phyloP scores from a whole-genome alignment of 2,797 vertebrate species.

The Erpetoichthys calabaricus region DNA sequence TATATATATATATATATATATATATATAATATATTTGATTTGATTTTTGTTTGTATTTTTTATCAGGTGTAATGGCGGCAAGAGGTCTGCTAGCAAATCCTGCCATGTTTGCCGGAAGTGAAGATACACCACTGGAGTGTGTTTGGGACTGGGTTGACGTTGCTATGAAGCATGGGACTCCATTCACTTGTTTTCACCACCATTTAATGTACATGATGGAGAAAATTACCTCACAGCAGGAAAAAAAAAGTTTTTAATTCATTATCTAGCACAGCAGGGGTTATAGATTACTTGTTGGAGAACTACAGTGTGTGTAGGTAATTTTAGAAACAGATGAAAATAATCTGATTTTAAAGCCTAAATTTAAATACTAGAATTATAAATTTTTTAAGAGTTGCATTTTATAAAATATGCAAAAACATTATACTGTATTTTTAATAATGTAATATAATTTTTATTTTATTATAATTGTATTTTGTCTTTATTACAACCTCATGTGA shows the following conservation, averaged over 20 bases:
- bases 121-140: conserved; percentile 79
- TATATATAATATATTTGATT: conserved; percentile 1
- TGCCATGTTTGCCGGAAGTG: conserved; percentile 85
- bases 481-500: too few species aligned
- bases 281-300: conserved; percentile 77
- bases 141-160: conserved; percentile 92
- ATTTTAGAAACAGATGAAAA: background rate
- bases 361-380: too few species aligned
- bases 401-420: too few species aligned
- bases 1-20: background rate
- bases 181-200: conserved; percentile 88
- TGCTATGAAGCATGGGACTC: conserved; percentile 75
- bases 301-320: conserved; percentile 52
- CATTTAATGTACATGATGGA: conserved; percentile 98
- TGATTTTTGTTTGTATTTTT: background rate
- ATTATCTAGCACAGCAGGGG: conserved; percentile 79
- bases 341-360: too few species aligned
- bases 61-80: conserved; percentile 81
- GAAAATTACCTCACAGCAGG: conserved; percentile 79
- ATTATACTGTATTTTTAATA: too few species aligned
- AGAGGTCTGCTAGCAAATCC: conserved; percentile 86
- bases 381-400: too few species aligned
- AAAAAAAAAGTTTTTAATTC: conserved; percentile 81
- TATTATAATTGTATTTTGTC: too few species aligned
- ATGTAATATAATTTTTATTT: too few species aligned